Evolutionary conservation across 2,797 vertebrate species (phyloP), one percentile per base, ranked within the genome.

Genomic region (Melanotaenia pygmaea): DNA sequence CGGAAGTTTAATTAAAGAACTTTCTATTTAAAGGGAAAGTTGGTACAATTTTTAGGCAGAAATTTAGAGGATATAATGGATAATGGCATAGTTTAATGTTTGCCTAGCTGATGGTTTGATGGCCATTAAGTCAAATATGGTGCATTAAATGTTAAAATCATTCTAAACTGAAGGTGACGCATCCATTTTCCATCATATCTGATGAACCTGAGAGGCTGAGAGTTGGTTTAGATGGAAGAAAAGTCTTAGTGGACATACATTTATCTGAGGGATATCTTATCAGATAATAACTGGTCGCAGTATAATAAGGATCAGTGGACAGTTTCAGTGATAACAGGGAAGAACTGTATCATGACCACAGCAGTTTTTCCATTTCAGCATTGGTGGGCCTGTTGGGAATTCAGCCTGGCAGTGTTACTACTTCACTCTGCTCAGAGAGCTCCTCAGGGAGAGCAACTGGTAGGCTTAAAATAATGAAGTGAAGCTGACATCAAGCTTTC

Each of bases 1-100:
- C 64, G 59, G 40, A 71, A 56, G 67, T 76, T 73, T 63, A 72
- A 80, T 72, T 72, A 71, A 57, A 34, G 20, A 64, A 51, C 56
- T 37, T 69, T 28, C 5, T 37, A 16, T 64, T 60, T 61, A 10
- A 67, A 81, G 47, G 8, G 67, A 67, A 75, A 37, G 32, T 45
- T 47, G 35, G 20, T n/a, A 12, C 35, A 2, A 62, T 58, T 72
- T 59, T 57, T 0, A 59, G 22, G 24, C 45, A 63, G 12, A 38
- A 34, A 61, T 64, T 63, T 38, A 11, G 59, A 61, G 30, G 9
- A 54, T 56, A 70, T 43, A 51, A 51, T 1, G 28, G 56, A 18
- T 24, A 12, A 18, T 26, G 13, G 68, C 8, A 28, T 7, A 58
- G 50, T 66, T 67, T 16, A 57, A 38, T n/a, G 34, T 43, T 60